These are phyloP conservation scores for Holacanthus passer DNA, from an alignment of 2,113 vertebrate genomes.

Conservation along the genomic window DNA sequence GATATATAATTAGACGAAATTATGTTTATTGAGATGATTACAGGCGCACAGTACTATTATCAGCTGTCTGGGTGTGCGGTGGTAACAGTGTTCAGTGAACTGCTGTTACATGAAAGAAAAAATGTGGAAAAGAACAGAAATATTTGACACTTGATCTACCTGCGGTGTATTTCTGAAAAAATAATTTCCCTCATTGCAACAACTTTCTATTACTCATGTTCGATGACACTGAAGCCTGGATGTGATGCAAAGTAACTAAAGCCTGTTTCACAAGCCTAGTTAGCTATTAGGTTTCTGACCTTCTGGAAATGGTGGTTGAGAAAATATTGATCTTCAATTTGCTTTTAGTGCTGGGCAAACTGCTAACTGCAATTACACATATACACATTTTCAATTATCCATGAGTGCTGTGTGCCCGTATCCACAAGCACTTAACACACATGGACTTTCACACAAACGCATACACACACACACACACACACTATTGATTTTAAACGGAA, in stretches of 20 bases:
- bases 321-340: conserved; percentile 74
- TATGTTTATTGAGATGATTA: conserved; percentile 36
- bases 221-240: background rate
- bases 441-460: background rate
- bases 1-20: conserved; percentile 26
- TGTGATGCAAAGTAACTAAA: conserved; percentile 21
- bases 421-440: conserved; percentile 43
- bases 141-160: background rate
- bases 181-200: background rate
- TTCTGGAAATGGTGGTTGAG: conserved; percentile 52
- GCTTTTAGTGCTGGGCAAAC: conserved; percentile 55
- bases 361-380: conserved; percentile 67
- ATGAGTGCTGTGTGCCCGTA: conserved; percentile 21
- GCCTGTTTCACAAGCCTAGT: conserved; percentile 38
- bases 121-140: too few species aligned
- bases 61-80: background rate
- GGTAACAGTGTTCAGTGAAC: background rate
- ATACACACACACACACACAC: conserved; percentile 3
- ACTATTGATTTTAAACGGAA: conserved; percentile 57
- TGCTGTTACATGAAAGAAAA: background rate
- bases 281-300: conserved; percentile 59
- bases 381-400: conserved; percentile 70
- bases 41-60: background rate
- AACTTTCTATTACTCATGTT: background rate
- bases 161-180: background rate